Evolutionary conservation across 2,113 vertebrate genomes (phyloP).

Genomic region (Octodon degus): DNA sequence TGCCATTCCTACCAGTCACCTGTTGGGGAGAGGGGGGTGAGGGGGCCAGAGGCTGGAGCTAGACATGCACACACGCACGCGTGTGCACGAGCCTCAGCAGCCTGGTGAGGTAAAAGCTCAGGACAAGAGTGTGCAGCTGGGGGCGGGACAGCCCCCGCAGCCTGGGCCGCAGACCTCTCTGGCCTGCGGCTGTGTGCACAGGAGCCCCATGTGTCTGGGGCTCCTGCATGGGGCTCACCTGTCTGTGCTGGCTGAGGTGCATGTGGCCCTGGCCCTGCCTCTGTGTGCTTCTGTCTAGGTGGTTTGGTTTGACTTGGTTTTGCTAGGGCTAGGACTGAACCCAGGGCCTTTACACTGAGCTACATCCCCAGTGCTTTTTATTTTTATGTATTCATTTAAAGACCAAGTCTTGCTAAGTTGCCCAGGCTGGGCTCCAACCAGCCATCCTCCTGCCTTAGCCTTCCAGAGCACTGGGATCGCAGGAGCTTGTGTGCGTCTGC

Average conservation of each 20-base stretch:
- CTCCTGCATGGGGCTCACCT: neutral
- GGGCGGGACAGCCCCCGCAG: neutral
- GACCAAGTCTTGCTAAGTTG: neutral
- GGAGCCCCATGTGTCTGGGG: neutral
- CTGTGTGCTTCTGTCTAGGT: neutral
- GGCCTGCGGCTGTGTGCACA: neutral
- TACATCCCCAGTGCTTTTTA: neutral
- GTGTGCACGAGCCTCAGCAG: rapidly evolving
- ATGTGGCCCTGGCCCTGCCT: neutral
- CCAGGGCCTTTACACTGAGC: neutral
- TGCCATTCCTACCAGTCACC: conserved; percentile 69
- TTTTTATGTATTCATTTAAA: neutral
- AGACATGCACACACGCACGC: neutral
- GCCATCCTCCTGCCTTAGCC: neutral
- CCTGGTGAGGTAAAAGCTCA: neutral
- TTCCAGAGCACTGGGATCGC: neutral
- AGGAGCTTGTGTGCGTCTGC: neutral
- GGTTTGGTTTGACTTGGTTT: neutral
- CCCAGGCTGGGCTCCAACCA: neutral
- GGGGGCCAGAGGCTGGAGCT: neutral
- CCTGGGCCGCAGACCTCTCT: neutral
- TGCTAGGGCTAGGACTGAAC: neutral
- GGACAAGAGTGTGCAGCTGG: neutral
- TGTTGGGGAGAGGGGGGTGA: conserved; percentile 56
- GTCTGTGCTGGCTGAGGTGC: neutral